Evolutionary conservation across 2,113 vertebrate species (phyloP), one percentile per base, ranked within the genome.

Genomic region (Chauna torquata): DNA sequence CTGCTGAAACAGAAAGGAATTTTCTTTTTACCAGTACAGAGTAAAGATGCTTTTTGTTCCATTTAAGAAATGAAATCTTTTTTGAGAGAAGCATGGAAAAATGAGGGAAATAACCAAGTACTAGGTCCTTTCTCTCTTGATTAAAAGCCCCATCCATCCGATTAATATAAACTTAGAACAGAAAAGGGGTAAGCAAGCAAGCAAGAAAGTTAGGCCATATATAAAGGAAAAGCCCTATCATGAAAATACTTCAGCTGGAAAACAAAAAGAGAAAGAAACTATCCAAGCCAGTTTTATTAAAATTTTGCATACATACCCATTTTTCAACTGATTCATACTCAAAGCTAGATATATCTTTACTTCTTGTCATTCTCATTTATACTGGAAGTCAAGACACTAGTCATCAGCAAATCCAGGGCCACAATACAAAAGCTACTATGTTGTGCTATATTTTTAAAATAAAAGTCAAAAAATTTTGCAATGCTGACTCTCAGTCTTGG

Each of bases 1-100:
- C 86, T 83, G 8, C 49, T 78, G 77, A 96, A 97, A 96, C 15
- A 71, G 23, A 94, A 93, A 93, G 24, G 71, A 90, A 84, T 89
- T 92, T 94, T 86, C 54, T 62, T 94, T 90, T 88, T 69, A 57
- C 22, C 18, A 52, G 49, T 86, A 42, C 16, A 81, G 52, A 49
- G 77, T 52, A 80, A 78, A 87, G 30, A 81, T 52, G 13, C 19
- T 50, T 96, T 88, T 90, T 75, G 44, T 87, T 96, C 61, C 13
- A 40, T 80, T 90, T 75, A 61, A 65, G 55, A 86, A 84, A 64
- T 28, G 1, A 78, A 16, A 25, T 44, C 1, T 65, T 68, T 86
- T 54, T 58, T 40, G 32, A 32, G 5, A 54, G 16, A 6, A 4
- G 1, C 3, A 50, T 14, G 14, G 20, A 57, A 65, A 88, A 86